Base-by-base conservation (phyloP, 2,113 vertebrate species). In the Equus quagga region DNA sequence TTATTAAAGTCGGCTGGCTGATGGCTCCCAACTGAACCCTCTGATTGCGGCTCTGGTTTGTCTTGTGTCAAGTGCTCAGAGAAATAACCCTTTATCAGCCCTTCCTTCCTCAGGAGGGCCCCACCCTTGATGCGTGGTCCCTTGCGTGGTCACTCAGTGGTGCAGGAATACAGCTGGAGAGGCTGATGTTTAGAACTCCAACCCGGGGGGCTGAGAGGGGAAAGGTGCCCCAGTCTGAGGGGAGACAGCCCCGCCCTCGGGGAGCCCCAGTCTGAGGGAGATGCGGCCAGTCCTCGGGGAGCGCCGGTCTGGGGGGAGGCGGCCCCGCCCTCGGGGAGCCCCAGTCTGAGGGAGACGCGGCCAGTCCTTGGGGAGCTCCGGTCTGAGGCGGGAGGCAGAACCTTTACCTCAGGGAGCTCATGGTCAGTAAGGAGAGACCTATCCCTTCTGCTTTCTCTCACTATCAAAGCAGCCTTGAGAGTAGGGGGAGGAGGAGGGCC, bases 401-500 rank as follows among this genome's bases (percentile, higher is more conserved):
- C 51, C 46, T 56, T 7, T 1, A 0, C 36, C 58, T 85, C 26
- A 31, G 51, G 21, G 44, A 33, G 41, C 67, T 44, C 18, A 8
- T 31, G n/a, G n/a, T 31, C 44, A 19, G 31, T 14, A 36, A 41
- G 49, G 58, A 51, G 11, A 28, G 19, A 56, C 8, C 58, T 19
- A 4, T 12, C 23, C 36, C 17, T 41, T 33, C 33, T 28, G 26
- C 46, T 36, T 6, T 2, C 9, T 2, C 15, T 67, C 69, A 67
- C 56, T 28, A 0, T 36, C 3, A 23, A 60, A 89, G 26, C 24
- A 2, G 3, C 28, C 14, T 0, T 2, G 51, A 44, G 85, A 46
- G 12, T 44, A 5, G 8, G 17, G 5, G 28, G 9, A 21, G 9
- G 5, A 80, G 75, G 23, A 9, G 9, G 46, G 31, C 36, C 4